Base-by-base conservation (phyloP, 2,888 invertebrate species). In the Unio delphinus region DNA sequence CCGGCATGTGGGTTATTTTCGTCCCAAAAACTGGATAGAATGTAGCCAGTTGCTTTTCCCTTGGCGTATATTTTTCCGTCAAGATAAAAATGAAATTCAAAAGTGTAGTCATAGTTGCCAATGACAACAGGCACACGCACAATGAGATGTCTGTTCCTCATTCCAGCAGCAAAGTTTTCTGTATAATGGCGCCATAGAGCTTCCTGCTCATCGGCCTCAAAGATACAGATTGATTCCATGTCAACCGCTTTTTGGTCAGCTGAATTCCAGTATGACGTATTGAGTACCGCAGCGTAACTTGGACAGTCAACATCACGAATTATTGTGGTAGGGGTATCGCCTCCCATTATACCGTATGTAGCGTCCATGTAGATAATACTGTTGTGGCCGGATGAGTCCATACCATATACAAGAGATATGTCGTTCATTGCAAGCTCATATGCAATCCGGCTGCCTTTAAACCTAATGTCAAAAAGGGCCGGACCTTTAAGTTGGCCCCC, bases 341-440 rank as follows among this genome's bases (percentile, higher is more conserved):
- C 84, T 23, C 74, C 74, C 64, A 76, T 64, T 11, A 83, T 72
- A 3, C 82, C 79, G 61, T 76, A 84, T 1, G 78, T 74, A 0
- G 83, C 77, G 67, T 82, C 81, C n/a, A 76, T 75, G 78, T 76
- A 1, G 83, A 28, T 28, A 28, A 4, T 28, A 28, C 28, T 28
- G 28, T 28, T 28, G 28, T 28, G 34, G 1, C 1, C 34, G 7
- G 34, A 34, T 34, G 34, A 0, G 7, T 34, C 34, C 34, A 34
- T 34, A 1, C 8, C 80, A 65, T 85, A 85, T 30, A 80, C 70
- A 6, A 82, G 64, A 1, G 69, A 68, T 8, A 83, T 75, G 45
- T 85, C 84, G 61, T 80, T 81, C 57, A 84, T 67, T n/a, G 83
- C 78, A 45, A 79, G 78, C 68, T 86, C 86, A 67, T 85, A 86